Evolutionary conservation across 1,140 invertebrate genomes (phyloP), one percentile per base, ranked within the genome.

Genomic region (Homarus americanus): DNA sequence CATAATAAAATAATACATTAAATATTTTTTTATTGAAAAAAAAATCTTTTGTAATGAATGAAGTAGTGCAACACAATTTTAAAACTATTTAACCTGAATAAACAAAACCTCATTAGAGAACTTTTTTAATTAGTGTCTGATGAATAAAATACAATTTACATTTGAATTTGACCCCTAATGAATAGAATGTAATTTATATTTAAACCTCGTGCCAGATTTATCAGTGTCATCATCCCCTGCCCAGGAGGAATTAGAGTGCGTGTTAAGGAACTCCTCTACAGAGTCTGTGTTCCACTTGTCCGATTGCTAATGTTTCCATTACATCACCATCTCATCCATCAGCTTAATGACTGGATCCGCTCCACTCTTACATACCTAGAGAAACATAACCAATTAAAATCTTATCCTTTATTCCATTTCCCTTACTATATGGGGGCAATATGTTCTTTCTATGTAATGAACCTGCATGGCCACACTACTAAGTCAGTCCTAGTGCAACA

Each of bases 251-350:
- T 91, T 87, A 90, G 99, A 95, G 96, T 98, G 97, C 63, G 97
- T 97, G 63, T 96, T 96, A 53, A 99, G 96, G 95, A 99, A 99
- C 95, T 99, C 98, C 94, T 98, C 97, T 0, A 99, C 97, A 17
- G 98, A 97, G 93, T 99, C 98, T 9, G 98, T 99, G 94, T 99
- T 97, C 98, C 98, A 99, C 94, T 98, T 98, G 92, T 98, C 98
- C 98, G 94, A 99, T 99, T 63, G 98, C 97, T 4, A 99, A 95
- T 75, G 97, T 96, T 94, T 98, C 97, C 94, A 96, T 96, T 24
- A 98, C 95, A 93, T 97, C 97, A 40, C 96, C 97, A 93, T 97
- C 96, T 96, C 96, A 94, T 99, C 97, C 91, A 97, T 95, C 40
- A 99, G 94, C 94, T 98, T 98, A 58, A 99, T 98, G 76, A 98